These are phyloP conservation scores for Andinoacara biseriatus DNA, from an alignment of 2,113 vertebrate genomes.

Conservation along the genomic window DNA sequence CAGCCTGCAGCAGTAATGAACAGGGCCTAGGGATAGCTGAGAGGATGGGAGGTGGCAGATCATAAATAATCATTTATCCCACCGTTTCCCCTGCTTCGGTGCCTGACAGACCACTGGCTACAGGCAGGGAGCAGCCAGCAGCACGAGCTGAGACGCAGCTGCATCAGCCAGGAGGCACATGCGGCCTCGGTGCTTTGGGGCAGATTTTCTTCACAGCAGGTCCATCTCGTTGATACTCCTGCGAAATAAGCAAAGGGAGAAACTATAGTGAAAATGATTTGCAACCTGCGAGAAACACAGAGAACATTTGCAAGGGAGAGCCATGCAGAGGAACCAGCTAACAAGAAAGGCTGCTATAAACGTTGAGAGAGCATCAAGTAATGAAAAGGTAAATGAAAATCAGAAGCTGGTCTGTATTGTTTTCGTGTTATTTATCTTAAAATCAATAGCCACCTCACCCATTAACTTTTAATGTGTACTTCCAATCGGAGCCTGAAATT, in stretches of 20 bases:
- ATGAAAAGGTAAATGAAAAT: constrained; percentile 80
- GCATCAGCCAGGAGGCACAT: constrained; percentile 64
- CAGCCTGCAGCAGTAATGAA: constrained; percentile 83
- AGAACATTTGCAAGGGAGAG: constrained; percentile 1
- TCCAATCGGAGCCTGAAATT: constrained; percentile 81
- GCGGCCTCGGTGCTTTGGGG: constrained; percentile 57
- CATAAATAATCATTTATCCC: constrained; percentile 87
- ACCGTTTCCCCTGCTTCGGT: constrained; percentile 71
- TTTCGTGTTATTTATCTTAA: constrained; percentile 81
- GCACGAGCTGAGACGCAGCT: constrained; percentile 68
- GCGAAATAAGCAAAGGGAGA: constrained; percentile 39
- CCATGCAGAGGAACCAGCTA: not conserved
- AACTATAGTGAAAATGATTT: constrained; percentile 30
- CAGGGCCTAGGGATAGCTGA: constrained; percentile 79
- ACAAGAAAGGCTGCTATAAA: constrained; percentile 30
- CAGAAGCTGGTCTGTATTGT: constrained; percentile 75
- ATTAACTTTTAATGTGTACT: constrained; percentile 82
- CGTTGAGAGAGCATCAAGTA: constrained; percentile 48
- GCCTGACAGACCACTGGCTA: constrained; percentile 75
- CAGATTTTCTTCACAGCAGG: constrained; percentile 57
- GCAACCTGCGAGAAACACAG: constrained; percentile 8
- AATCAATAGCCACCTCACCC: constrained; percentile 80
- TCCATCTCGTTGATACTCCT: constrained; percentile 37
- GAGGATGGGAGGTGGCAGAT: constrained; percentile 83
- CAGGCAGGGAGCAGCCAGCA: constrained; percentile 64